phyloP scores from a whole-genome alignment of 2,113 vertebrate species.

The Phalacrocorax pelagicus region DNA sequence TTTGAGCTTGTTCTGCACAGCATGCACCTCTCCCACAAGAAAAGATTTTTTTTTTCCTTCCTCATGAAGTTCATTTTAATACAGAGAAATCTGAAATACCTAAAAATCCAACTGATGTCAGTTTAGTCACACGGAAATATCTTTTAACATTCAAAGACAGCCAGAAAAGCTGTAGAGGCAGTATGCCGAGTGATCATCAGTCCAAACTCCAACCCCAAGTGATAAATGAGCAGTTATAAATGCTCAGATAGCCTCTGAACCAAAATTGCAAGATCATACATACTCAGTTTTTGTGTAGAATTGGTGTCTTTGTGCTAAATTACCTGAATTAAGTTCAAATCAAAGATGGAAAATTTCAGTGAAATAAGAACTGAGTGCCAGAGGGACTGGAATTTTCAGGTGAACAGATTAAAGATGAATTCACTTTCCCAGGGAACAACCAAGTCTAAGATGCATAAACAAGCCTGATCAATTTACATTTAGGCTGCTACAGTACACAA shows the following conservation, averaged over 20 bases:
- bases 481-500: background rate
- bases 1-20: background rate
- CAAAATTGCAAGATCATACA: background rate
- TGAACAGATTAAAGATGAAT: background rate
- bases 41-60: background rate
- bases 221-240: background rate
- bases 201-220: background rate
- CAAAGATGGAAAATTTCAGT: background rate
- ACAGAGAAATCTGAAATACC: background rate
- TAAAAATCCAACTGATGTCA: background rate
- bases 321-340: background rate
- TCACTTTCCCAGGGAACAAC: background rate
- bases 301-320: background rate
- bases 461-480: background rate
- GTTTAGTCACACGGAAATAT: background rate
- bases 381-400: background rate
- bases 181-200: background rate
- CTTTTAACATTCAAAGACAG: background rate
- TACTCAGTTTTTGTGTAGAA: background rate
- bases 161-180: background rate
- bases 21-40: background rate
- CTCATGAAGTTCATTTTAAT: background rate
- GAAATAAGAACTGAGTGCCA: background rate
- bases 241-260: background rate
- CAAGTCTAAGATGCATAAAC: background rate